Evolutionary conservation across 2,888 invertebrate genomes (phyloP).

Genomic region (Periphyllus acericola): DNA sequence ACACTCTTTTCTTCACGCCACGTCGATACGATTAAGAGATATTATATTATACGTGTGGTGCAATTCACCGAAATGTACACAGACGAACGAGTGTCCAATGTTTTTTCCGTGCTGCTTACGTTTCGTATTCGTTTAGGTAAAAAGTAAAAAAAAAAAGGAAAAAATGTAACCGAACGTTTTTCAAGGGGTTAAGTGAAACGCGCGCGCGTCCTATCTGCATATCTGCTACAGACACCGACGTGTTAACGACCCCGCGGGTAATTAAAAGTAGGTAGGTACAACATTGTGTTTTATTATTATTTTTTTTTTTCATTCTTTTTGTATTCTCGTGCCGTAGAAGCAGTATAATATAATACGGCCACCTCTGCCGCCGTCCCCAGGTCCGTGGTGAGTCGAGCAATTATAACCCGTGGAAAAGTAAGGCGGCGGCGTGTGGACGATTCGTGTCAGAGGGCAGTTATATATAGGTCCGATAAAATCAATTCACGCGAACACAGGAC

Average conservation of each 20-base stretch:
- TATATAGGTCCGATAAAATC: slow-evolving; percentile 51
- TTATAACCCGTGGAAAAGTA: slow-evolving; percentile 21
- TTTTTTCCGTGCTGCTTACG: neutral
- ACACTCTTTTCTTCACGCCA: neutral
- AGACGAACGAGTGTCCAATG: neutral
- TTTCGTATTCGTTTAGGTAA: neutral
- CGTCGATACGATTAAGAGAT: neutral
- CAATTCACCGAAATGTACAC: neutral
- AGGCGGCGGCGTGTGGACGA: slow-evolving; percentile 6
- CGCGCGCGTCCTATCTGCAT: neutral
- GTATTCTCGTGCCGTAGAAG: neutral
- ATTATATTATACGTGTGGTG: neutral
- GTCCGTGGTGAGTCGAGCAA: neutral
- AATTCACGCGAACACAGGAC: slow-evolving; percentile 53
- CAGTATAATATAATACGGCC: neutral
- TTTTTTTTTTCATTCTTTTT: neutral
- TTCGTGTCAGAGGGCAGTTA: slow-evolving; percentile 55
- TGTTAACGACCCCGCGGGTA: slow-evolving; percentile 32
- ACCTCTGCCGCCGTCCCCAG: neutral
- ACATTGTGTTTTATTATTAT: slow-evolving; percentile 37
- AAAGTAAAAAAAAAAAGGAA: neutral
- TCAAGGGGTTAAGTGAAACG: neutral
- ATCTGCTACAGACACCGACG: neutral
- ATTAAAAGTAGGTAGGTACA: slow-evolving; percentile 17
- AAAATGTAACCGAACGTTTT: neutral